A percentile compares a stretch with the other conserved stretches of the same genome.
Conservation (phyloP, 2,113 vertebrate genomes). For the Salvelinus fontinalis region DNA sequence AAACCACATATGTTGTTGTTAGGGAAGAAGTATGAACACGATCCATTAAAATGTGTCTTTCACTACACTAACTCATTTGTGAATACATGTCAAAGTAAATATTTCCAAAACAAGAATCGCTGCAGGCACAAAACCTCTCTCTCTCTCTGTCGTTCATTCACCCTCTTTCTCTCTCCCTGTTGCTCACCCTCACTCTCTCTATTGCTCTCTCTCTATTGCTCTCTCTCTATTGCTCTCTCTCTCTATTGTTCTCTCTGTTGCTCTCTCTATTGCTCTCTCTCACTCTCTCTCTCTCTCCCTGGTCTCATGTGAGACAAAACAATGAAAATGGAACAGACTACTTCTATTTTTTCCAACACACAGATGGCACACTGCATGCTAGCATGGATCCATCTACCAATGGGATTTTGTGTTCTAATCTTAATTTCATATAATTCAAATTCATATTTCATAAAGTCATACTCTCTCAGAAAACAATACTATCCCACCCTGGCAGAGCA, state of each 20-base stretch:
- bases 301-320: background rate
- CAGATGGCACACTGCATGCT: background rate
- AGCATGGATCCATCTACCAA: background rate
- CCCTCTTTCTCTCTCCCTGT: too few relatives aligned
- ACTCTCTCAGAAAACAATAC: background rate
- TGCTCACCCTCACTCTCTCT: too few relatives aligned
- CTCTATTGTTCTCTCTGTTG: too few relatives aligned
- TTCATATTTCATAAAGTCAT: background rate
- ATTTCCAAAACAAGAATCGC: background rate
- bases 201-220: too few relatives aligned
- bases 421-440: background rate
- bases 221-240: too few relatives aligned
- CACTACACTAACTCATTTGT: background rate
- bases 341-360: background rate
- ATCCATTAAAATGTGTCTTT: too few relatives aligned
- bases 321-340: background rate
- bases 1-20: background rate
- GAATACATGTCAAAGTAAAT: background rate
- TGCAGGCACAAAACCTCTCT: slow-evolving; percentile 6
- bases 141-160: background rate
- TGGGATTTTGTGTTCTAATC: slow-evolving; percentile 1
- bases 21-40: too few relatives aligned
- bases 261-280: too few relatives aligned
- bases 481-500: too few relatives aligned
- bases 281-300: background rate